Base-by-base conservation (phyloP, 92 coral and sea anemone species). In the Pocillopora grandis region DNA sequence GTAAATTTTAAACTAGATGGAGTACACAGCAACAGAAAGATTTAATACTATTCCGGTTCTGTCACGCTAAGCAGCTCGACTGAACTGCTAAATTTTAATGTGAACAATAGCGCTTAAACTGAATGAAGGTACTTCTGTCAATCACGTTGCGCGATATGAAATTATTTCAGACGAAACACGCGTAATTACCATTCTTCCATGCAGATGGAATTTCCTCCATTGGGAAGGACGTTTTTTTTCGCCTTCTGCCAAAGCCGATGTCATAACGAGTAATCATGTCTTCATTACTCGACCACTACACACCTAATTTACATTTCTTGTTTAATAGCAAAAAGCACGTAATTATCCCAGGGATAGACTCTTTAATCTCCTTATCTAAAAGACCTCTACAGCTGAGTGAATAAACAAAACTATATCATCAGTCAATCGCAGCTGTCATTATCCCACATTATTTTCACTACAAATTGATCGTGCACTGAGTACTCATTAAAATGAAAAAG, bases 131-230 rank as follows among this genome's bases (percentile, higher is more conserved):
- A 42, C 3, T 7, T 42, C 52, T 7, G 8, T 42, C 52, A 42
- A 42, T 42, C 31, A 27, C 31, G 52, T 42, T 42, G 52, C 52
- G 8, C 52, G 52, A 42, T 42, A 42, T 42, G 8, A 7, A 42
- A 42, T 42, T 42, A 42, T 42, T 42, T 42, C 52, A 42, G 8
- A 42, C 52, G 8, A 42, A 42, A 42, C 52, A 42, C 33, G 13
- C 52, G 42, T 70, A 68, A 10, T 70, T 70, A 70, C 75, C 75
- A 36, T 70, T 70, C 10, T 14, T 18, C 75, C 75, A 70, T 11
- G 75, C 20, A 15, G 55, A 10, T 35, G 75, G 55, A 17, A 70
- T 7, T 70, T 70, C 75, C 42, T 20, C 12, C 11, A 36, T 35
- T 70, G 75, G 74, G 33, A 70, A 16, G 8, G 75, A 5, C 21